These are phyloP conservation scores for Mus caroli DNA, from an alignment of 2,797 vertebrate species.

Conservation along the genomic window DNA sequence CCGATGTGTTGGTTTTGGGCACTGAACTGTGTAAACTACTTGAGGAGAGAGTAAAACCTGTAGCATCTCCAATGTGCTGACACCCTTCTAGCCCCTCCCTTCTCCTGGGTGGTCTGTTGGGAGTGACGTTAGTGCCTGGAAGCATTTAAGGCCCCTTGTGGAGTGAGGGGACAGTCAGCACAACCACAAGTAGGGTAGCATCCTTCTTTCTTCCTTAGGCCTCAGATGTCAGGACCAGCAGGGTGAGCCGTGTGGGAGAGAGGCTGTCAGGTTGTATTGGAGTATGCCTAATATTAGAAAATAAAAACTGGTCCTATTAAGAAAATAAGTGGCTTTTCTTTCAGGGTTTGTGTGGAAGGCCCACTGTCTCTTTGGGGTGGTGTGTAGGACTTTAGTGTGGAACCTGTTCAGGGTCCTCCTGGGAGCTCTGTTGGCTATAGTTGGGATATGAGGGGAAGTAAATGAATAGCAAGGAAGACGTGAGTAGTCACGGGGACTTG, in stretches of 20 bases:
- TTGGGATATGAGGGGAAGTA: background rate
- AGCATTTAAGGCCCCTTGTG: too few relatives aligned
- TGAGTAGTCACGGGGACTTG: background rate
- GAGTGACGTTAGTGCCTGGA: background rate
- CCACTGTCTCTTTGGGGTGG: background rate
- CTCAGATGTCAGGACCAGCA: background rate
- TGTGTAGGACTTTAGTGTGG: background rate
- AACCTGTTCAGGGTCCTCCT: background rate
- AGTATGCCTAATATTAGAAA: background rate
- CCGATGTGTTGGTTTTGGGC: background rate
- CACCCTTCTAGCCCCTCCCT: background rate
- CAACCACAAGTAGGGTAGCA: background rate
- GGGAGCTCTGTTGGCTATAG: background rate
- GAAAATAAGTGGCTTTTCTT: background rate
- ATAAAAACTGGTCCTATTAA: background rate
- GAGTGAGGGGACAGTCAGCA: background rate
- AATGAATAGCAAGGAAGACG: accelerated
- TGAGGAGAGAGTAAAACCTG: background rate
- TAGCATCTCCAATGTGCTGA: background rate
- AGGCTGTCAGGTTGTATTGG: background rate
- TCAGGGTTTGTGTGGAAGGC: background rate
- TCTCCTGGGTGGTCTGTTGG: background rate
- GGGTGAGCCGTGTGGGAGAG: background rate
- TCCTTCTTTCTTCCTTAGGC: background rate
- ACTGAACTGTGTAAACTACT: background rate